These are phyloP conservation scores for Anguilla marmorata DNA, from an alignment of 2,797 vertebrate species.

Conservation along the genomic window DNA sequence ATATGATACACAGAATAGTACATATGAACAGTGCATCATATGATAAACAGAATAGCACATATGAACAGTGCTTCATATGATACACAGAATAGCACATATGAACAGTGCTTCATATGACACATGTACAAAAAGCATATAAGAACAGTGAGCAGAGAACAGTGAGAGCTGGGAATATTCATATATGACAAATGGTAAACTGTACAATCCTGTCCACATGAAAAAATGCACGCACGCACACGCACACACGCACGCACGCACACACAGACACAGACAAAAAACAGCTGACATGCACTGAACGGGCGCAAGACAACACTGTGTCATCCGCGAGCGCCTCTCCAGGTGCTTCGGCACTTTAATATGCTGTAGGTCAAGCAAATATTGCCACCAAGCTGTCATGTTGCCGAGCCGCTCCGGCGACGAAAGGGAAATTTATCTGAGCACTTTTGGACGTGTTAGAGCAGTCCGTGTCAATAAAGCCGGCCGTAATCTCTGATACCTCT, in stretches of 20 bases:
- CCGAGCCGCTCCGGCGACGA: slow-evolving; percentile 57
- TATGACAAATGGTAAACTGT: slow-evolving; percentile 30
- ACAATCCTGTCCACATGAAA: slow-evolving; percentile 26
- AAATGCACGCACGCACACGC: slow-evolving; percentile 17
- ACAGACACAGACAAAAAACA: neutral
- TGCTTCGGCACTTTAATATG: slow-evolving; percentile 28
- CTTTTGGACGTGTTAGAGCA: slow-evolving; percentile 71
- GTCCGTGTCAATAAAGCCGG: slow-evolving; percentile 77
- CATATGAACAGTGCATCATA: too few species aligned
- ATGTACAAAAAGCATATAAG: neutral
- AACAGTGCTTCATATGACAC: too few species aligned
- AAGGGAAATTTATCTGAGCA: slow-evolving; percentile 64
- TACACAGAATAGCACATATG: neutral
- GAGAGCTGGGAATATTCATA: neutral
- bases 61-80: too few species aligned
- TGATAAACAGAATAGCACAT: too few species aligned
- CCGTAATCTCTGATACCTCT: slow-evolving; percentile 78
- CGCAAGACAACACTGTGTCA: neutral
- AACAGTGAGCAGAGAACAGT: neutral
- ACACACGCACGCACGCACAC: neutral
- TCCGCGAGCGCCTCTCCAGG: neutral
- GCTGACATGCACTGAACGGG: slow-evolving; percentile 31
- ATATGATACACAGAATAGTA: too few species aligned
- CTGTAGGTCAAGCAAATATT: slow-evolving; percentile 71
- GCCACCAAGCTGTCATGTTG: slow-evolving; percentile 55